These are phyloP conservation scores for Drosophila paulistorum DNA, from an alignment of 1,140 invertebrate species.

Conservation along the genomic window DNA sequence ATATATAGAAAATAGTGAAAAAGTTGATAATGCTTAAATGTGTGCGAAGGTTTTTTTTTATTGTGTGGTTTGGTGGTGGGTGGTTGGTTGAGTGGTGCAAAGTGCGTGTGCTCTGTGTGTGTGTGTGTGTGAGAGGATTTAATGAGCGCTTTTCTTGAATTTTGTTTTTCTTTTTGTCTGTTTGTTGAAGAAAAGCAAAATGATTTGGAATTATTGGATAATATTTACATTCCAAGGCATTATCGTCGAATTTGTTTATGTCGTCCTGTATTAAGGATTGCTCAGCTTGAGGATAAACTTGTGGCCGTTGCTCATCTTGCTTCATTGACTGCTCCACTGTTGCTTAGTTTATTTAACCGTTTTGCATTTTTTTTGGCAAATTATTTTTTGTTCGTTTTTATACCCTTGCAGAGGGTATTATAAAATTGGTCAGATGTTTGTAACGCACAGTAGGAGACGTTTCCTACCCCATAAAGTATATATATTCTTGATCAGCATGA, in stretches of 20 bases:
- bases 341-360: slow-evolving; percentile 46
- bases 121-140: neutral
- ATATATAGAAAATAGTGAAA: slow-evolving; percentile 7
- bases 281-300: slow-evolving; percentile 41
- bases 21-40: slow-evolving; percentile 10
- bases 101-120: slow-evolving; percentile 27
- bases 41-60: neutral
- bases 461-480: too few relatives aligned
- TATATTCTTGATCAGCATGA: too few relatives aligned
- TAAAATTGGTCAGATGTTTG: too few relatives aligned
- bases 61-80: too few relatives aligned
- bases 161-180: neutral
- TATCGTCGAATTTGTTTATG: slow-evolving; percentile 90
- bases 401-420: too few relatives aligned
- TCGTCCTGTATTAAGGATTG: slow-evolving; percentile 87
- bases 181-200: slow-evolving; percentile 32
- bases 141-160: slow-evolving; percentile 8
- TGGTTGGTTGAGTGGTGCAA: slow-evolving; percentile 1
- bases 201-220: slow-evolving; percentile 15
- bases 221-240: slow-evolving; percentile 89
- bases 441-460: too few relatives aligned
- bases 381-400: slow-evolving; percentile 48
- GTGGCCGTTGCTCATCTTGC: slow-evolving; percentile 33
- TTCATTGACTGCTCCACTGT: slow-evolving; percentile 50
- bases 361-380: slow-evolving; percentile 44